Conservation (phyloP, 2,888 invertebrate genomes). For the Meliscaeva auricollis region DNA sequence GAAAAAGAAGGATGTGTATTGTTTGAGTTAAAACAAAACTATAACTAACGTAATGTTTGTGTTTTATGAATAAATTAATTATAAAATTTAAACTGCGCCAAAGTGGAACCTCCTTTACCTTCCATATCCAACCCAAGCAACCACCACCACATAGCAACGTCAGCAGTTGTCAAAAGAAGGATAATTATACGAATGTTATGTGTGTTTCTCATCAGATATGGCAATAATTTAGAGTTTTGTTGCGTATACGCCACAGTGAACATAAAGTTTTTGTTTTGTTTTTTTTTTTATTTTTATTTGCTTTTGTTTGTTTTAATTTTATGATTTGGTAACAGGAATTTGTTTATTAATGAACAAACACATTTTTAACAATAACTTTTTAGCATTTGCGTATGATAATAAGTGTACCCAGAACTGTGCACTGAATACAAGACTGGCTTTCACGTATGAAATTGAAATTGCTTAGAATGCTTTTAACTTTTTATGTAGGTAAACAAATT, state of each 20-base stretch:
- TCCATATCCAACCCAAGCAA: background rate
- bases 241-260: slow-evolving; percentile 35
- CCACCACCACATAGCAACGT: background rate
- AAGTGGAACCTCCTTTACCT: background rate
- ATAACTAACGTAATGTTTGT: slow-evolving; percentile 66
- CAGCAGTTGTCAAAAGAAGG: background rate
- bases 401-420: too few species aligned
- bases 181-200: background rate
- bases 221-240: background rate
- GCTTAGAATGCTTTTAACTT: too few species aligned
- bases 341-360: background rate
- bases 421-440: too few species aligned
- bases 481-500: too few species aligned
- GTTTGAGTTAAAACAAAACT: slow-evolving; percentile 69
- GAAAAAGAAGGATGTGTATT: slow-evolving; percentile 32
- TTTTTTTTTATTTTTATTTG: background rate
- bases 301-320: slow-evolving; percentile 22
- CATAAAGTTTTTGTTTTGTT: background rate
- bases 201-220: background rate
- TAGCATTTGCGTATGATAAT: too few species aligned
- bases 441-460: too few species aligned
- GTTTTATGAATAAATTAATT: slow-evolving; percentile 72
- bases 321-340: background rate
- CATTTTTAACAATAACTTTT: too few species aligned
- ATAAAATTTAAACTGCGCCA: slow-evolving; percentile 42